Evolutionary conservation across 1,140 invertebrate species (phyloP).

Genomic region (Caligus rogercresseyi): DNA sequence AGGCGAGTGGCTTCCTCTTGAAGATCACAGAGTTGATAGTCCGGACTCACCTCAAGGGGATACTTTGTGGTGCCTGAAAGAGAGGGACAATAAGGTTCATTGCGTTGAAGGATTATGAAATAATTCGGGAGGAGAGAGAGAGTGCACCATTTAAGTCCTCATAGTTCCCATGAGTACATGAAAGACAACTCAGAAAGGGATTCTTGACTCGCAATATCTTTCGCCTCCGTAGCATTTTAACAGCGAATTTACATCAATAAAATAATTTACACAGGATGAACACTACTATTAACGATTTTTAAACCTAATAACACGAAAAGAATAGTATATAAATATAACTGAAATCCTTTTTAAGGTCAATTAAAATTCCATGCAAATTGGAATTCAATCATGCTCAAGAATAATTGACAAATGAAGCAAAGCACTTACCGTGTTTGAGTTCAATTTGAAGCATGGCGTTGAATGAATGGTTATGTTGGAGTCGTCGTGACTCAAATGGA

Average conservation of each 20-base stretch:
- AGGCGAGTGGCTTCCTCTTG: background rate
- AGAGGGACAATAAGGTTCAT: background rate
- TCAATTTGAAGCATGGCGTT: background rate
- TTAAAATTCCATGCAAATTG: no score
- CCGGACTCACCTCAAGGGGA: background rate
- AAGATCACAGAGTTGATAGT: background rate
- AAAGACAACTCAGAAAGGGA: background rate
- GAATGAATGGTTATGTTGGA: background rate
- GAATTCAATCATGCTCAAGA: background rate
- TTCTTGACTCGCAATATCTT: no score
- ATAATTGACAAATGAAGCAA: background rate
- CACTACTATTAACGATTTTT: background rate
- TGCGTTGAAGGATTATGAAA: background rate
- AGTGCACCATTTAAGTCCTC: background rate
- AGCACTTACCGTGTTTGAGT: background rate
- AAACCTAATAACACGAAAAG: background rate
- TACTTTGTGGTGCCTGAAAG: background rate
- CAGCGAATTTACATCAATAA: background rate
- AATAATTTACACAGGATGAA: background rate
- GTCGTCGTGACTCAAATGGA: no score
- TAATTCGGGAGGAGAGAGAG: background rate
- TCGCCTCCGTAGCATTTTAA: background rate
- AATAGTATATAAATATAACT: no score
- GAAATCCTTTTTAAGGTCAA: no score
- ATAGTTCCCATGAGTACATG: background rate